Percentiles rank a stretch among this genome's conserved stretches.
phyloP scores from a whole-genome alignment of 2,797 vertebrate species.

The Apogon talboti region DNA sequence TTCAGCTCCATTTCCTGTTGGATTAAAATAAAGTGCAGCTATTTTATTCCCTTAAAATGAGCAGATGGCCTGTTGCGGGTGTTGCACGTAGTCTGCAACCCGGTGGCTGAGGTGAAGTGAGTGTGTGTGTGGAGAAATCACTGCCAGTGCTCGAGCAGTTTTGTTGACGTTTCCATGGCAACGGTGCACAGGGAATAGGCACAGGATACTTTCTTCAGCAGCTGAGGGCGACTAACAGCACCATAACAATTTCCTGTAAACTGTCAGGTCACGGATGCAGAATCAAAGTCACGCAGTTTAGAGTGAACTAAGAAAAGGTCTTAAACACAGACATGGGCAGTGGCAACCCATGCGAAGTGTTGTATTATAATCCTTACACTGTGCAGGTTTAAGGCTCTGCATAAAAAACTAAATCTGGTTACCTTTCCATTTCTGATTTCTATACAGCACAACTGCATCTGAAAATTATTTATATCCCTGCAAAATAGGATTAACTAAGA shows the following conservation, averaged over 20 bases:
- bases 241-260: background rate
- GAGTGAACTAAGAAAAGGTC: background rate
- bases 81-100: background rate
- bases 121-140: conserved; percentile 45
- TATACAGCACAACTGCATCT: too few species aligned
- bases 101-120: background rate
- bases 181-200: conserved; percentile 6
- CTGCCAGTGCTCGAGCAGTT: conserved; percentile 11
- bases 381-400: too few species aligned
- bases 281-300: background rate
- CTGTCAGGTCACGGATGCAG: background rate
- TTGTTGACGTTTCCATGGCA: conserved; percentile 65
- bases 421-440: too few species aligned
- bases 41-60: rapidly evolving
- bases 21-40: background rate
- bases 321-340: background rate
- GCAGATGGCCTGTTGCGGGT: rapidly evolving
- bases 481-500: too few species aligned
- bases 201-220: background rate
- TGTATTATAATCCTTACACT: background rate
- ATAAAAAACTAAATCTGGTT: too few species aligned
- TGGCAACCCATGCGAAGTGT: background rate
- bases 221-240: background rate
- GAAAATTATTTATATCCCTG: too few species aligned
- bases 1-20: conserved; percentile 59